A percentile compares a stretch with the other conserved stretches of the same genome.
Conservation (phyloP, 2,113 vertebrate species). For the Pipa parva region DNA sequence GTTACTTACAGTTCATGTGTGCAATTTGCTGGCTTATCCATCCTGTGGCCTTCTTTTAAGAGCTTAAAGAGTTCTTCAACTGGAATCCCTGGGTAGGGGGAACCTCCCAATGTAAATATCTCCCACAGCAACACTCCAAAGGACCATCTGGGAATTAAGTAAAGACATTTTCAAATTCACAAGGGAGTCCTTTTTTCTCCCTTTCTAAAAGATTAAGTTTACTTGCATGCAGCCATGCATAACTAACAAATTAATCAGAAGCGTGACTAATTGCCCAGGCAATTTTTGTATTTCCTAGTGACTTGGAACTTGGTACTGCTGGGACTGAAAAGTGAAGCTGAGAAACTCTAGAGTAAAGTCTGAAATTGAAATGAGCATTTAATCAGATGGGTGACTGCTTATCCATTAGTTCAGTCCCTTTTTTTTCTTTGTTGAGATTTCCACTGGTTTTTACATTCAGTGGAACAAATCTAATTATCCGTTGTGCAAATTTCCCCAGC, state of each 20-base stretch:
- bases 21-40: conserved; percentile 97
- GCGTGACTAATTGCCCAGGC: conserved; percentile 60
- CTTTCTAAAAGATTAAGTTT: conserved; percentile 14
- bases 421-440: conserved; percentile 61
- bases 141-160: conserved; percentile 82
- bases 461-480: conserved; percentile 77
- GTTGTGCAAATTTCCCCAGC: conserved; percentile 60
- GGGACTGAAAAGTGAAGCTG: conserved; percentile 55
- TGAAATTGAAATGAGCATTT: conserved; percentile 68
- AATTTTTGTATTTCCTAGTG: conserved; percentile 51
- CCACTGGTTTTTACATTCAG: conserved; percentile 56
- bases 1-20: conserved; percentile 88
- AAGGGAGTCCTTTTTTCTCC: conserved; percentile 2
- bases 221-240: conserved; percentile 54
- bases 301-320: conserved; percentile 53
- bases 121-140: conserved; percentile 96
- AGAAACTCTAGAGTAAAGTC: conserved; percentile 54
- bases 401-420: conserved; percentile 57
- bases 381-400: conserved; percentile 66
- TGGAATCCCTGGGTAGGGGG: conserved; percentile 91
- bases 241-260: conserved; percentile 57
- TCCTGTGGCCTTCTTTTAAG: conserved; percentile 94
- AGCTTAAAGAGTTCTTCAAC: conserved; percentile 98
- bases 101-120: conserved; percentile 96
- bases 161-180: conserved; percentile 49